Percentiles rank a stretch among this genome's conserved stretches.
These are phyloP conservation scores for Phortica variegata DNA, from an alignment of 1,140 invertebrate genomes.

Conservation along the genomic window DNA sequence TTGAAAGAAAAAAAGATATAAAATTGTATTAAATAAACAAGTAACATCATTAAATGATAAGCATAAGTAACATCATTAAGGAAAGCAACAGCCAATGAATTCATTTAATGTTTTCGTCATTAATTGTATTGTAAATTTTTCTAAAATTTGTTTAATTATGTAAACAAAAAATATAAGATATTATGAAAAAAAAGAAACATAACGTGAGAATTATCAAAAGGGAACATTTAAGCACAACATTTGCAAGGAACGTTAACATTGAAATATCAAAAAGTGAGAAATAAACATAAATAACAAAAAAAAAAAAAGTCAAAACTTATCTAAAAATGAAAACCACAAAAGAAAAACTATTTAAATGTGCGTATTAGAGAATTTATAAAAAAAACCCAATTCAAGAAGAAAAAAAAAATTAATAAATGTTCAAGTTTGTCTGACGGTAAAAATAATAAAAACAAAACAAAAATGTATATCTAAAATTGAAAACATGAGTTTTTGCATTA, in stretches of 20 bases:
- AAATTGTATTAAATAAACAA: constrained; percentile 15
- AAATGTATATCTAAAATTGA: no score
- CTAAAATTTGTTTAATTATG: constrained; percentile 11
- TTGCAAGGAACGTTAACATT: no score
- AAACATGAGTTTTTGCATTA: no score
- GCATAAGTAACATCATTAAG: constrained; percentile 10
- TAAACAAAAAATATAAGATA: constrained; percentile 17
- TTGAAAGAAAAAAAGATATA: constrained; percentile 7
- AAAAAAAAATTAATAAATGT: constrained; percentile 47
- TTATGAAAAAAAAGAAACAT: constrained; percentile 34
- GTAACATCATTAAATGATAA: constrained; percentile 35
- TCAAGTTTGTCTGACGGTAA: constrained; percentile 44
- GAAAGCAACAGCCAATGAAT: constrained; percentile 13
- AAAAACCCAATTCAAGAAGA: constrained; percentile 46
- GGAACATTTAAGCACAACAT: no score
- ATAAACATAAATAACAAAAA: no score
- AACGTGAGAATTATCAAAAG: no score
- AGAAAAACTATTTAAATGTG: constrained; percentile 44
- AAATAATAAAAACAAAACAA: no score
- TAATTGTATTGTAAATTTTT: constrained; percentile 4
- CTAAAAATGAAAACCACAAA: constrained; percentile 44
- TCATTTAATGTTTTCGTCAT: not conserved
- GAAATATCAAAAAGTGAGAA: no score
- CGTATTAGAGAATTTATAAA: no score
- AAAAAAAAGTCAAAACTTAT: no score